phyloP scores from a whole-genome alignment of 2,888 invertebrate species.

The Listrodromus nycthemerus region DNA sequence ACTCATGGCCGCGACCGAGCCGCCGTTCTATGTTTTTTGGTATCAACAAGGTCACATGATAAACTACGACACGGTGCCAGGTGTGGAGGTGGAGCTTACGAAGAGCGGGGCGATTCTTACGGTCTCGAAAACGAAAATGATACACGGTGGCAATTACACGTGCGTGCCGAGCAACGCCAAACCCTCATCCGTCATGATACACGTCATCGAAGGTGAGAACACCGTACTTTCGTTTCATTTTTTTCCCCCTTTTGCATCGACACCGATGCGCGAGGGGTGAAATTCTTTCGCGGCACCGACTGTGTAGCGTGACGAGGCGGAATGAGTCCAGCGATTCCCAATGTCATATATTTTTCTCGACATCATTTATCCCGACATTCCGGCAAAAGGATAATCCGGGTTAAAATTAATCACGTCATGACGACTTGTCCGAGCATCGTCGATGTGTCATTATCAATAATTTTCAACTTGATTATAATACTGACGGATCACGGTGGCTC shows the following conservation, averaged over 20 bases:
- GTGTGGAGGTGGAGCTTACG: constrained; percentile 81
- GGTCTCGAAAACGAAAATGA: constrained; percentile 80
- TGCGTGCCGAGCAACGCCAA: constrained; percentile 81
- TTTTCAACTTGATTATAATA: too few species aligned
- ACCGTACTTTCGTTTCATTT: not conserved
- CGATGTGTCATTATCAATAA: too few species aligned
- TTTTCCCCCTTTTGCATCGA: not conserved
- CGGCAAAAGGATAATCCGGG: too few species aligned
- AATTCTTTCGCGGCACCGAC: too few species aligned
- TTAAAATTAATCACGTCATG: too few species aligned
- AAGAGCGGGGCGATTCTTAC: constrained; percentile 80
- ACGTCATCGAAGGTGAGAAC: constrained; percentile 81
- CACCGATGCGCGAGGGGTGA: not conserved
- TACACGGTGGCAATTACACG: constrained; percentile 82
- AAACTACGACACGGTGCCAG: constrained; percentile 82
- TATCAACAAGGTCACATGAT: constrained; percentile 82
- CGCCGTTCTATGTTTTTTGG: constrained; percentile 82
- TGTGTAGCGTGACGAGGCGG: too few species aligned
- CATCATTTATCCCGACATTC: too few species aligned
- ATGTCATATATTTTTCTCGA: too few species aligned
- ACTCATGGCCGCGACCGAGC: constrained; percentile 80
- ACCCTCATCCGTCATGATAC: constrained; percentile 80
- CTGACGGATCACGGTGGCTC: too few species aligned
- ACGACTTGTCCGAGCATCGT: too few species aligned
- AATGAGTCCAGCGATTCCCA: too few species aligned